Percentiles rank a stretch among this genome's conserved stretches.
Conservation (phyloP, 2,888 invertebrate species). For the Leptothorax acervorum region DNA sequence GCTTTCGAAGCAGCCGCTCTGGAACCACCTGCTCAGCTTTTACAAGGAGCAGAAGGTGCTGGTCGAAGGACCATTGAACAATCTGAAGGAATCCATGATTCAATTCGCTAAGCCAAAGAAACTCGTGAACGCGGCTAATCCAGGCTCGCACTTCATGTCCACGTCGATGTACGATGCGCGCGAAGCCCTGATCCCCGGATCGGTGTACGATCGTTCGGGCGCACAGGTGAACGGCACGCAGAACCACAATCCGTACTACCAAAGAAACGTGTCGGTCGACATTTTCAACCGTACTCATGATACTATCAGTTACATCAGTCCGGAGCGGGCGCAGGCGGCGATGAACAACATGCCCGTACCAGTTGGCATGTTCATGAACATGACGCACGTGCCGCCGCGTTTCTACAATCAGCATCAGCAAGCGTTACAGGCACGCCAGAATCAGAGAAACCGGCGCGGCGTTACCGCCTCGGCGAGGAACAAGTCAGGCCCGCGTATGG, state of each 20-base stretch:
- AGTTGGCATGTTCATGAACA: conserved; percentile 97
- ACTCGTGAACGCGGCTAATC: conserved; percentile 96
- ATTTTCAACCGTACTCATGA: conserved; percentile 92
- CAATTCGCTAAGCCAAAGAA: conserved; percentile 99
- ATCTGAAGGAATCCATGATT: conserved; percentile 98
- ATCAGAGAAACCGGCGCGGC: conserved; percentile 83
- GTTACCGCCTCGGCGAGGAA: conserved; percentile 68
- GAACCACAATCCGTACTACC: conserved; percentile 84
- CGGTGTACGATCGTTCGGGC: conserved; percentile 94
- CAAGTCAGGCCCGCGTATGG: conserved; percentile 81
- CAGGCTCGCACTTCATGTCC: conserved; percentile 99
- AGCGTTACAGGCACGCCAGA: conserved; percentile 88
- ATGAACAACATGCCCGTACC: conserved; percentile 95
- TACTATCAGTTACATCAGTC: conserved; percentile 96
- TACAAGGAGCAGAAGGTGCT: conserved; percentile 99
- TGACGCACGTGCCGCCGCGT: conserved; percentile 92
- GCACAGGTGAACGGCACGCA: conserved; percentile 82
- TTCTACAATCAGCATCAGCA: conserved; percentile 92
- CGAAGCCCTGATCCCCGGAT: conserved; percentile 97
- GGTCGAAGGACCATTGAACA: conserved; percentile 98
- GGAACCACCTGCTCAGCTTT: conserved; percentile 99
- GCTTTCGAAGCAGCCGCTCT: conserved; percentile 98
- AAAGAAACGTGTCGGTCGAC: conserved; percentile 86
- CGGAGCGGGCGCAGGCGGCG: conserved; percentile 91
- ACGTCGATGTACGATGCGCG: conserved; percentile 98